Conservation (phyloP, 2,888 invertebrate species). For the Eutolmus rufibarbis region DNA sequence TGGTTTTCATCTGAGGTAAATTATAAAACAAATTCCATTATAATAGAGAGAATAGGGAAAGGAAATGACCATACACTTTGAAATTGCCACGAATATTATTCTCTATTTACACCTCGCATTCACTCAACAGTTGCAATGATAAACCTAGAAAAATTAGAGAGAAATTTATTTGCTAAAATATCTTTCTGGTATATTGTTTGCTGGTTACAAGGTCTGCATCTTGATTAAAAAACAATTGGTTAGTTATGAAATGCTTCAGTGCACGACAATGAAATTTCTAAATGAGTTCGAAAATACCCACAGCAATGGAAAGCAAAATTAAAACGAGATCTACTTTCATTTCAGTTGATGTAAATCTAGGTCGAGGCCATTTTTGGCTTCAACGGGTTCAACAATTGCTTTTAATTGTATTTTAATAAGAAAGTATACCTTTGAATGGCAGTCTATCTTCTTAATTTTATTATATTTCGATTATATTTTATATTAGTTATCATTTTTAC, state of each 20-base stretch:
- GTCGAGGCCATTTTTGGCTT: neutral
- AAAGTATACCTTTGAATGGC: neutral
- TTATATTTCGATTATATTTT: neutral
- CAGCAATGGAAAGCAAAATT: neutral
- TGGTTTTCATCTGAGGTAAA: neutral
- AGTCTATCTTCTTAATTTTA: neutral
- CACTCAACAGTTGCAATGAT: neutral
- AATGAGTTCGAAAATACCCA: neutral
- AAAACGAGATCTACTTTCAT: neutral
- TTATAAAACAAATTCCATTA: neutral
- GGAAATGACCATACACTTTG: neutral
- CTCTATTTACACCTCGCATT: constrained; percentile 8
- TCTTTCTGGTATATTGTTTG: neutral
- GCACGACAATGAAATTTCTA: neutral
- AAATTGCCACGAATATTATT: constrained; percentile 27
- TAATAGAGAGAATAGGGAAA: neutral
- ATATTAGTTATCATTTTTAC: no score
- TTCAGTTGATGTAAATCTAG: neutral
- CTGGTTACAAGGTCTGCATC: neutral
- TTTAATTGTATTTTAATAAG: no score
- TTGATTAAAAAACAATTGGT: neutral
- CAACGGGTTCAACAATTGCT: neutral
- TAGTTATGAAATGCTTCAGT: neutral
- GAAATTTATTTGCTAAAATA: neutral
- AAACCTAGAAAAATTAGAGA: neutral